Conservation (phyloP, 2,888 invertebrate genomes). For the Lasioglossum malachurum region DNA sequence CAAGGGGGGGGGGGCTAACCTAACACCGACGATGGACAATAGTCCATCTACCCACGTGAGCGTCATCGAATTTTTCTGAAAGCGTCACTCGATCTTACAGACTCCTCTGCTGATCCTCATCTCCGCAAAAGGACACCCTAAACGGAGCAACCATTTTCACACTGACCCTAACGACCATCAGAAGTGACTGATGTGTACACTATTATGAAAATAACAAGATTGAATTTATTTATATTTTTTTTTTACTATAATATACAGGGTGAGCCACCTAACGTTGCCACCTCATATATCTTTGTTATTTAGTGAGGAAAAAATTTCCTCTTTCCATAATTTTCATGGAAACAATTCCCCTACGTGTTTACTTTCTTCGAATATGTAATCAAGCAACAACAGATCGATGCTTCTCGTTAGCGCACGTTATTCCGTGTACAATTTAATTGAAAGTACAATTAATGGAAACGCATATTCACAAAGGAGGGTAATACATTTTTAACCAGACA, state of each 20-base stretch:
- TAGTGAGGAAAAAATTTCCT: no score
- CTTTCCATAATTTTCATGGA: no score
- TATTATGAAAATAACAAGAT: no score
- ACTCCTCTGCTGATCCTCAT: background rate
- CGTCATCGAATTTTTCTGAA: background rate
- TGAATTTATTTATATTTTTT: no score
- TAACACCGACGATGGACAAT: slow-evolving; percentile 14
- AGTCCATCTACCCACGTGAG: slow-evolving; percentile 10
- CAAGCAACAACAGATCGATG: background rate
- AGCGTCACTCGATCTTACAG: background rate
- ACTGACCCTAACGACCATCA: background rate
- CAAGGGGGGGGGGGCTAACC: background rate
- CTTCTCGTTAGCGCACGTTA: no score
- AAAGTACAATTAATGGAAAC: background rate
- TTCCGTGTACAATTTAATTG: background rate
- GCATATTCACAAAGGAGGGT: background rate
- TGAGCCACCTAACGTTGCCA: no score
- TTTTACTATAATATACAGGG: no score
- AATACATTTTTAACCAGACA: background rate
- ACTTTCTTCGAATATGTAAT: background rate
- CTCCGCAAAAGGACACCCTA: background rate
- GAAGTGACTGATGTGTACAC: no score
- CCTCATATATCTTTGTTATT: no score
- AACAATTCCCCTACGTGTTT: no score
- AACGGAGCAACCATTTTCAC: background rate